A percentile compares a stretch with the other conserved stretches of the same genome.
phyloP scores from a whole-genome alignment of 2,888 invertebrate genomes.

The Drosophila longiperda region DNA sequence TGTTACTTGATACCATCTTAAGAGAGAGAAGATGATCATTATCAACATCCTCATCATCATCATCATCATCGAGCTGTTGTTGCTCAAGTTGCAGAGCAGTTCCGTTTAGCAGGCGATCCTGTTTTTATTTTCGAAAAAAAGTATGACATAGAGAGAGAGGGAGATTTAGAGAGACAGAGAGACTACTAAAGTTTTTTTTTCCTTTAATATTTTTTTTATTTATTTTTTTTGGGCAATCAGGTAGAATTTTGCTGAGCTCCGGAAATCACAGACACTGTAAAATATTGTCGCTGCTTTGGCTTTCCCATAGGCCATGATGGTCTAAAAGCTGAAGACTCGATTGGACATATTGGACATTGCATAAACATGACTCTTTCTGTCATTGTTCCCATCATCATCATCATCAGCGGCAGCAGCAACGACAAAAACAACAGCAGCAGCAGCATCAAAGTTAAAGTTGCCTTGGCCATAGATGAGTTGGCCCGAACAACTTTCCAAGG shows the following conservation, averaged over 20 bases:
- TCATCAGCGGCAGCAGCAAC: slow-evolving; percentile 13
- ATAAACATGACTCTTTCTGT: slow-evolving; percentile 68
- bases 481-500: slow-evolving; percentile 61
- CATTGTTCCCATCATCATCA: slow-evolving; percentile 61
- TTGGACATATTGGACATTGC: slow-evolving; percentile 68
- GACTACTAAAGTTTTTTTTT: slow-evolving; percentile 18
- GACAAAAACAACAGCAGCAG: slow-evolving; percentile 14
- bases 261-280: slow-evolving; percentile 46
- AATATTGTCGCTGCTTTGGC: slow-evolving; percentile 39
- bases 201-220: slow-evolving; percentile 13
- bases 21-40: slow-evolving; percentile 31
- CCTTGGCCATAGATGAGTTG: slow-evolving; percentile 56
- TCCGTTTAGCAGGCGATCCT: slow-evolving; percentile 66
- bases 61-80: slow-evolving; percentile 26
- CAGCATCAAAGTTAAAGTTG: slow-evolving; percentile 41
- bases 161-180: slow-evolving; percentile 11
- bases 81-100: slow-evolving; percentile 64
- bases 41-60: slow-evolving; percentile 26
- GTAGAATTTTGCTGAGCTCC: slow-evolving; percentile 50
- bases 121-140: slow-evolving; percentile 41
- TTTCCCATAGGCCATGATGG: slow-evolving; percentile 54
- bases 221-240: slow-evolving; percentile 23
- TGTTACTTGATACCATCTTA: slow-evolving; percentile 69
- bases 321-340: slow-evolving; percentile 41
- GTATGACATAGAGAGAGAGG: background rate